Evolutionary conservation across 1,140 invertebrate species (phyloP).

Genomic region (Bilobella aurantiaca): DNA sequence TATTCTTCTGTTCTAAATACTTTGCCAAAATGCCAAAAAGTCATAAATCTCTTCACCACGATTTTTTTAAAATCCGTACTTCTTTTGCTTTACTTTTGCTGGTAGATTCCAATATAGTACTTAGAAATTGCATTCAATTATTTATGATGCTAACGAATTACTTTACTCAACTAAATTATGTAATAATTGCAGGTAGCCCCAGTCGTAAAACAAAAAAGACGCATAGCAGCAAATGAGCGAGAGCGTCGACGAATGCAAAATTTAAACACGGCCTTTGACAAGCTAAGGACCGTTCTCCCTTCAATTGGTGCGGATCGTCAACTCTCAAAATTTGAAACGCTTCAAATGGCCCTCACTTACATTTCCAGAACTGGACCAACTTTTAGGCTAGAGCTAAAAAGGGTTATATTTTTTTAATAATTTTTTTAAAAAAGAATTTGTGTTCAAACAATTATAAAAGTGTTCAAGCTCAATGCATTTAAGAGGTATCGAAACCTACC

Average conservation of each 20-base stretch:
- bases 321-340: slow-evolving; percentile 90
- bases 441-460: background rate
- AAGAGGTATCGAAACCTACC: too few species aligned
- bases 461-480: background rate
- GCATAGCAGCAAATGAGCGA: slow-evolving; percentile 84
- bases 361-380: slow-evolving; percentile 77
- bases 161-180: background rate
- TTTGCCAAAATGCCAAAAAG: background rate
- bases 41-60: background rate
- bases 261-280: slow-evolving; percentile 85
- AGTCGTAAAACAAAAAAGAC: slow-evolving; percentile 63
- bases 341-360: slow-evolving; percentile 96
- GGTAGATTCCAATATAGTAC: too few species aligned
- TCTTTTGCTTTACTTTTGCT: too few species aligned
- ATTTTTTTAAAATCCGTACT: too few species aligned
- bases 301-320: slow-evolving; percentile 80
- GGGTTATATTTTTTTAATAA: too few species aligned
- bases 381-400: slow-evolving; percentile 63
- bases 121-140: background rate
- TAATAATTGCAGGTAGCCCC: slow-evolving; percentile 50
- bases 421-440: too few species aligned
- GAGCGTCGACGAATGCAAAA: slow-evolving; percentile 88
- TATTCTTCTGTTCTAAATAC: background rate
- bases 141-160: background rate
- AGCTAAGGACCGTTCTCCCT: slow-evolving; percentile 76